These are phyloP conservation scores for Gymnogyps californianus DNA, from an alignment of 2,113 vertebrate species.

Conservation along the genomic window DNA sequence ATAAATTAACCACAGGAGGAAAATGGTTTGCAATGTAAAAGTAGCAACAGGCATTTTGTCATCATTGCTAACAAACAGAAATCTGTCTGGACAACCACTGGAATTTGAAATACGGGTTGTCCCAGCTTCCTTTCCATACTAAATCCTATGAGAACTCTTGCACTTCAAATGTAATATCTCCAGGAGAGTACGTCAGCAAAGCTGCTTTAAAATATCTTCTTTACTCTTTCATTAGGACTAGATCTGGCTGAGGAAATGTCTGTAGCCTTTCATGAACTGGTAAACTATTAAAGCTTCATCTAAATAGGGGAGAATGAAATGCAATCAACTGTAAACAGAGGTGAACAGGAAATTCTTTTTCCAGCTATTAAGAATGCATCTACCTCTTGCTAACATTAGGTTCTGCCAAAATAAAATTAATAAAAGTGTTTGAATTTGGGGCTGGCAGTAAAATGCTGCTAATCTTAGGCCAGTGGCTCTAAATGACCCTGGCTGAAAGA, in stretches of 20 bases:
- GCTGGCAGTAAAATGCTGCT: background rate
- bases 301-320: conserved; percentile 14
- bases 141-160: background rate
- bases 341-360: background rate
- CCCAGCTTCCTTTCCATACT: background rate
- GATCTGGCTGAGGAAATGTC: background rate
- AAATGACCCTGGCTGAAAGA: background rate
- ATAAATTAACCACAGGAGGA: conserved; percentile 17
- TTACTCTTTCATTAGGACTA: background rate
- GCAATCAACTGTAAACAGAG: conserved; percentile 21
- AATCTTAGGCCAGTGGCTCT: background rate
- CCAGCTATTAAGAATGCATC: background rate
- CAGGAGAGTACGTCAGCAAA: background rate
- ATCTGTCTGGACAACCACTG: conserved; percentile 25
- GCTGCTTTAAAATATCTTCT: background rate
- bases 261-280: background rate
- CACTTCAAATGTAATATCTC: background rate
- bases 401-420: conserved; percentile 24
- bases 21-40: conserved; percentile 18
- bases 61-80: conserved; percentile 20
- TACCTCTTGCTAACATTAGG: background rate
- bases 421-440: background rate
- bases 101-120: background rate
- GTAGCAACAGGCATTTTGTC: conserved; percentile 46
- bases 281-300: background rate